Evolutionary conservation across 2,888 invertebrate genomes (phyloP).

Genomic region (Meloe dianella): DNA sequence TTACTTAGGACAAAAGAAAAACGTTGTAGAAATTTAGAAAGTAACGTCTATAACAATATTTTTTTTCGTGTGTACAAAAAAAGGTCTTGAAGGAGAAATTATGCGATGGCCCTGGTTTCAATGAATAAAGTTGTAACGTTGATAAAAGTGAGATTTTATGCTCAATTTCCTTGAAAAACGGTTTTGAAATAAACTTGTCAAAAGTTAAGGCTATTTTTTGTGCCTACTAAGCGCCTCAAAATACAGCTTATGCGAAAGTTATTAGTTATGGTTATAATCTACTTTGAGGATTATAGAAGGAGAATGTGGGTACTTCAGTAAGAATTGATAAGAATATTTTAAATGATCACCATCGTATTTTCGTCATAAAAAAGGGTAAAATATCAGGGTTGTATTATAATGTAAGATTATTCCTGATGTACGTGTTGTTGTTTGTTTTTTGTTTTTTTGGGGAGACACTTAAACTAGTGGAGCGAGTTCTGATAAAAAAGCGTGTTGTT

Average conservation of each 20-base stretch:
- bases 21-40: too few relatives aligned
- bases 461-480: neutral
- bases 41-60: too few relatives aligned
- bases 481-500: slow-evolving; percentile 5
- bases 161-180: slow-evolving; percentile 4
- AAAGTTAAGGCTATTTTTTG: neutral
- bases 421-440: neutral
- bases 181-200: slow-evolving; percentile 5
- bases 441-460: neutral
- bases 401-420: neutral
- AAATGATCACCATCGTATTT: neutral
- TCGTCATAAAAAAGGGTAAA: neutral
- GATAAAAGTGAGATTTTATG: slow-evolving; percentile 10
- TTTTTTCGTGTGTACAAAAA: too few relatives aligned
- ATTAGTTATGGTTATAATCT: slow-evolving; percentile 9
- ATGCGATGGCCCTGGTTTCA: neutral
- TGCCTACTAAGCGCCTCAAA: slow-evolving; percentile 2
- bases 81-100: neutral
- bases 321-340: slow-evolving; percentile 7
- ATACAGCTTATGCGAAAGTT: neutral
- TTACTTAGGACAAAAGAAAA: too few relatives aligned
- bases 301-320: neutral
- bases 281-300: neutral
- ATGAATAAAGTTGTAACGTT: neutral
- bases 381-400: neutral